These are phyloP conservation scores for Monopterus albus DNA, from an alignment of 2,113 vertebrate genomes.

Conservation along the genomic window DNA sequence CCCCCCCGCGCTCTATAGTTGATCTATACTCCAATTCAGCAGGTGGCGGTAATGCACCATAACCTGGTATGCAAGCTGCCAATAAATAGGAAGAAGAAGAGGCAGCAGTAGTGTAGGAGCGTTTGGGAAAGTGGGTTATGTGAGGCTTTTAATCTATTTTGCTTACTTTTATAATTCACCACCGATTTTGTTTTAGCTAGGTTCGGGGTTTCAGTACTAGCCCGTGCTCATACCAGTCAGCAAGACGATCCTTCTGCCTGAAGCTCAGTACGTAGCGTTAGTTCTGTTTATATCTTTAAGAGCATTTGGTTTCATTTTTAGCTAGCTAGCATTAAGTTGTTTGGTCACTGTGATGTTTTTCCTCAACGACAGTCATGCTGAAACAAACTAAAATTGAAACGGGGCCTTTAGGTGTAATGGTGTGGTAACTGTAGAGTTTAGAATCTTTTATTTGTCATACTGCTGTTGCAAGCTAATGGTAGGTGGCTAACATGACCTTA, in stretches of 20 bases:
- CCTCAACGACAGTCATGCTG: background rate
- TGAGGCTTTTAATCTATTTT: too few relatives aligned
- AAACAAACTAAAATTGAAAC: background rate
- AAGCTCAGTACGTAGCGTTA: background rate
- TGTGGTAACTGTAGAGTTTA: too few relatives aligned
- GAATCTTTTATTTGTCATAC: background rate
- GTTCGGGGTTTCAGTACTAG: background rate
- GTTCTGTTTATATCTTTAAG: background rate
- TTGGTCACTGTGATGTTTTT: background rate
- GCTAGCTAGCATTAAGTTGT: background rate
- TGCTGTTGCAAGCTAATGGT: background rate
- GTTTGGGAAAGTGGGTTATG: conserved; percentile 20
- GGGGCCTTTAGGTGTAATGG: background rate
- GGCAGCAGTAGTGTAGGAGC: background rate
- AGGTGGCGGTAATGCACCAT: too few relatives aligned
- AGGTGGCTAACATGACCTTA: background rate
- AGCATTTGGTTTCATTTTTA: background rate
- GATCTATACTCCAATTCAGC: too few relatives aligned
- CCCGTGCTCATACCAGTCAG: too few relatives aligned
- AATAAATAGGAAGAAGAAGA: too few relatives aligned
- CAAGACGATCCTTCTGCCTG: background rate
- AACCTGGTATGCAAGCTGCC: too few relatives aligned
- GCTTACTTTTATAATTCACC: background rate
- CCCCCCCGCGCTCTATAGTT: too few relatives aligned
- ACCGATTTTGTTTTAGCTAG: background rate